Percentiles rank a stretch among this genome's conserved stretches.
phyloP scores from a whole-genome alignment of 2,888 invertebrate species.

The Monopis laevigella region DNA sequence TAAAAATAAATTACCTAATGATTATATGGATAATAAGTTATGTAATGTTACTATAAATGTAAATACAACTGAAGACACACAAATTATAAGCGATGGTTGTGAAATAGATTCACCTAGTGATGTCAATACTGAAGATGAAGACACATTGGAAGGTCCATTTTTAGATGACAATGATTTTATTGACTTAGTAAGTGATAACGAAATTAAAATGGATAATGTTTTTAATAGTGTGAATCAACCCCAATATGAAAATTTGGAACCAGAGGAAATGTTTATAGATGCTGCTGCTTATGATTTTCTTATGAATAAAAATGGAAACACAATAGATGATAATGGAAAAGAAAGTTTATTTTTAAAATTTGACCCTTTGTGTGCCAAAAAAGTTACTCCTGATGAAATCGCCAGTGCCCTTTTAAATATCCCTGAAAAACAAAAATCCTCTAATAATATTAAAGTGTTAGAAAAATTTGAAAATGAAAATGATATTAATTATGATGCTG shows the following conservation, averaged over 20 bases:
- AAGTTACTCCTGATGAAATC: conserved; percentile 43
- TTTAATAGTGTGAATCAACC: conserved; percentile 24
- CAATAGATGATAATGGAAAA: conserved; percentile 51
- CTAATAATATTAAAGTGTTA: conserved; percentile 35
- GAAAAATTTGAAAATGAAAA: conserved; percentile 24
- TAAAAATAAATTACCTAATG: too few relatives aligned
- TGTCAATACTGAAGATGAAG: conserved; percentile 52
- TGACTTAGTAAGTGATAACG: too few relatives aligned
- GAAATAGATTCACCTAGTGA: conserved; percentile 26
- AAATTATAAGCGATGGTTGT: too few relatives aligned
- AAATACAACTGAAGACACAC: too few relatives aligned
- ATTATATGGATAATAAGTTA: too few relatives aligned
- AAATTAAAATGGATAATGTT: conserved; percentile 21
- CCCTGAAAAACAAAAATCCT: conserved; percentile 37
- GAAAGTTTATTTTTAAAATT: conserved; percentile 58
- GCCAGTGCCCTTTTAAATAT: conserved; percentile 36
- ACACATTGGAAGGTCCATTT: conserved; percentile 54
- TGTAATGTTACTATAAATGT: too few relatives aligned
- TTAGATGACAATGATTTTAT: conserved; percentile 39
- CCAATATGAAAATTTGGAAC: conserved; percentile 22
- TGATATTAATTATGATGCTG: conserved; percentile 24
- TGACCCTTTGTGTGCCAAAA: conserved; percentile 52
- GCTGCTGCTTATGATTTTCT: conserved; percentile 56
- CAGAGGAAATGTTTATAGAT: conserved; percentile 52
- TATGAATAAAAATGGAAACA: conserved; percentile 46